Conservation (phyloP, 1,140 invertebrate genomes). For the Drosophila subpulchrella region DNA sequence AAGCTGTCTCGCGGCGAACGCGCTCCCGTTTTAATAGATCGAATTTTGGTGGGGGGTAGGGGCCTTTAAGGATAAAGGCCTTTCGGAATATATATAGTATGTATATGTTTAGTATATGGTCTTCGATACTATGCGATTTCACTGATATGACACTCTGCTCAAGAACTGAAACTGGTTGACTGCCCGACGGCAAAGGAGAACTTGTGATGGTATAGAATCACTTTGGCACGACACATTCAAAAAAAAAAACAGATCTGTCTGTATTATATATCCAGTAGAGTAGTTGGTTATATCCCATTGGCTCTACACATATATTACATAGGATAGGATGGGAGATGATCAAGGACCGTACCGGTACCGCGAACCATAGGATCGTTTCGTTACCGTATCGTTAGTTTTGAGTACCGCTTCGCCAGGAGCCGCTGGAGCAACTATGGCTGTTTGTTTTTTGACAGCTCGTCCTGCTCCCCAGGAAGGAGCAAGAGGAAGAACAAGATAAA, state of each 20-base stretch:
- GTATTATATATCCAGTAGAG: background rate
- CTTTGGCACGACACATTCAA: slow-evolving; percentile 9
- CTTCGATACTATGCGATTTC: background rate
- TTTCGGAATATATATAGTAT: background rate
- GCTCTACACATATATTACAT: background rate
- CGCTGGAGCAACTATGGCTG: slow-evolving; percentile 32
- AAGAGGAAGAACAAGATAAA: slow-evolving; percentile 6
- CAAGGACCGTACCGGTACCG: slow-evolving; percentile 1
- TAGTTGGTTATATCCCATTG: background rate
- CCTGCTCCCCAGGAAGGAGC: slow-evolving; percentile 6
- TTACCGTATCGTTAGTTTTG: slow-evolving; percentile 3
- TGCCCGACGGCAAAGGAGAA: background rate
- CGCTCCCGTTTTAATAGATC: slow-evolving; percentile 28
- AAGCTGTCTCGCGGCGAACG: slow-evolving; percentile 74
- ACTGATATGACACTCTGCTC: background rate
- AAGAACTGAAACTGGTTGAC: too few relatives aligned
- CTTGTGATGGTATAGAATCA: too few relatives aligned
- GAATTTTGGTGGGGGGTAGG: background rate
- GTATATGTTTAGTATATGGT: background rate
- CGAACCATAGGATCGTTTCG: background rate
- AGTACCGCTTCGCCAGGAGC: slow-evolving; percentile 42
- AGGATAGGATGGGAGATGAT: background rate
- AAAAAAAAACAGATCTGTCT: background rate
- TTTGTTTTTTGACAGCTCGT: slow-evolving; percentile 35
- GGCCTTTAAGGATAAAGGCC: background rate